A percentile compares a stretch with the other conserved stretches of the same genome.
Conservation (phyloP, 2,113 vertebrate genomes). For the Bufo gargarizans region DNA sequence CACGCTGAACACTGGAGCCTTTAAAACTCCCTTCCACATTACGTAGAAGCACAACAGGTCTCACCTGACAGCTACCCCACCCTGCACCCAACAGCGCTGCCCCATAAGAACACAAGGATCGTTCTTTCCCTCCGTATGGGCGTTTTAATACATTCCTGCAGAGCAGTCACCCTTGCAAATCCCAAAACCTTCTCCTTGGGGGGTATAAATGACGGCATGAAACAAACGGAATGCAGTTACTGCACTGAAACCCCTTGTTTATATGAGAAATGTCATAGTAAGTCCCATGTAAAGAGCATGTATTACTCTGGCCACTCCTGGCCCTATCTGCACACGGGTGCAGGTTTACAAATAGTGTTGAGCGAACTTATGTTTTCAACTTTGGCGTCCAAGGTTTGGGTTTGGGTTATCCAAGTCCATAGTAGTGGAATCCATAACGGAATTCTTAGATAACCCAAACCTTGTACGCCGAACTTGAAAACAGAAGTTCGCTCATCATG, state of each 20-base stretch:
- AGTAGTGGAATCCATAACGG: too few relatives aligned
- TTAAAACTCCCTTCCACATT: background rate
- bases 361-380: too few relatives aligned
- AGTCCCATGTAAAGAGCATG: background rate
- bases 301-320: background rate
- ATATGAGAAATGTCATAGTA: background rate
- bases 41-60: background rate
- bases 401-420: too few relatives aligned
- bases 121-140: background rate
- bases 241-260: background rate
- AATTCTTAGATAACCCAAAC: too few relatives aligned
- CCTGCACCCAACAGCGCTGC: background rate
- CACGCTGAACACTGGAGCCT: background rate
- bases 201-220: background rate
- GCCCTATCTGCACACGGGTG: too few relatives aligned
- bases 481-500: too few relatives aligned
- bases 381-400: too few relatives aligned
- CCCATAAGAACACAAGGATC: background rate
- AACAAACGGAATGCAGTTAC: background rate
- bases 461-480: too few relatives aligned
- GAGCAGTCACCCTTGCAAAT: background rate
- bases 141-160: background rate
- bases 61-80: background rate
- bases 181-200: background rate
- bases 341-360: too few relatives aligned